phyloP scores from a whole-genome alignment of 2,888 invertebrate species.

The Agrochola litura region DNA sequence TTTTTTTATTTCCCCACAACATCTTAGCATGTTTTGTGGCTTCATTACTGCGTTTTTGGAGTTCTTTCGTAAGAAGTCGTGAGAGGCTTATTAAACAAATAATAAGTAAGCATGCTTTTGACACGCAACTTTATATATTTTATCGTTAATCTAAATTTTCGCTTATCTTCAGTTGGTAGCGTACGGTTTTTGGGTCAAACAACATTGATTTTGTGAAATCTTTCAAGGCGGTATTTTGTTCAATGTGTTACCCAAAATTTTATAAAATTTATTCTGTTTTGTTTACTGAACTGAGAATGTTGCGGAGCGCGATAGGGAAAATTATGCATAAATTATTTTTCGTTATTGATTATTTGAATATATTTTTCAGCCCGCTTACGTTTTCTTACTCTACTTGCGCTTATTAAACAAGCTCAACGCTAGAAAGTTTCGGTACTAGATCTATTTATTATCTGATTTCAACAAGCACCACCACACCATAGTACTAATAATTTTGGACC shows the following conservation, averaged over 20 bases:
- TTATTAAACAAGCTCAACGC: not conserved
- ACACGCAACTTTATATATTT: conserved; percentile 63
- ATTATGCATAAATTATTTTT: conserved; percentile 19
- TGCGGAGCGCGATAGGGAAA: not conserved
- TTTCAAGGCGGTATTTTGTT: conserved; percentile 23
- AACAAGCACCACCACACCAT: not conserved
- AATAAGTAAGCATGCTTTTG: conserved; percentile 42
- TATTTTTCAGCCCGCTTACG: not conserved
- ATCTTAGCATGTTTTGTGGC: conserved; percentile 43
- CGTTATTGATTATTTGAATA: not conserved
- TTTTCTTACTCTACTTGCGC: not conserved
- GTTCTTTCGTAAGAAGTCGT: conserved; percentile 23
- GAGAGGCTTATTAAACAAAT: conserved; percentile 53
- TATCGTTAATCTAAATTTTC: conserved; percentile 56
- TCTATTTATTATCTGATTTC: too few species aligned
- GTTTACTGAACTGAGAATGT: conserved; percentile 20
- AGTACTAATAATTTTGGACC: not conserved
- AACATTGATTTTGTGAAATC: conserved; percentile 53
- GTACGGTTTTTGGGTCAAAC: conserved; percentile 62
- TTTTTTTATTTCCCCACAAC: conserved; percentile 27
- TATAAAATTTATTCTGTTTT: conserved; percentile 21
- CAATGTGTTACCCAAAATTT: conserved; percentile 8
- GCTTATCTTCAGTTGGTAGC: conserved; percentile 57
- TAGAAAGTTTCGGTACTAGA: not conserved
- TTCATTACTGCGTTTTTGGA: conserved; percentile 36